These are phyloP conservation scores for Fistularia tabacaria DNA, from an alignment of 2,797 vertebrate species.

Conservation along the genomic window DNA sequence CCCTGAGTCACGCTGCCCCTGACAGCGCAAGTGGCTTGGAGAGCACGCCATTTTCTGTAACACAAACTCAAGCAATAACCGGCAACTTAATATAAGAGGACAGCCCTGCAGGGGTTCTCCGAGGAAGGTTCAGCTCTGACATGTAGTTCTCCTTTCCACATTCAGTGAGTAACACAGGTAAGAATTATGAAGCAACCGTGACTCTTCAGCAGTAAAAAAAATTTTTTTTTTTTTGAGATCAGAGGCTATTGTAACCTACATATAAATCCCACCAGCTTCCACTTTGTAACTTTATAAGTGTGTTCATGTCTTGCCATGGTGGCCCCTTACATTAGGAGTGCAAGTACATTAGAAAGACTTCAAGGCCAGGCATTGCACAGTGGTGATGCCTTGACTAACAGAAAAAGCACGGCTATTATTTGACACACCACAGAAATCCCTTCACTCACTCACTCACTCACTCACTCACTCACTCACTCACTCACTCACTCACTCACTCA, in stretches of 20 bases:
- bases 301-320: no score
- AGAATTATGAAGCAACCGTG: slow-evolving; percentile 2
- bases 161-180: slow-evolving; percentile 19
- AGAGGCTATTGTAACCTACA: slow-evolving; percentile 42
- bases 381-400: slow-evolving; percentile 35
- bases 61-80: slow-evolving; percentile 25
- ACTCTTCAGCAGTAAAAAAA: slow-evolving; percentile 20
- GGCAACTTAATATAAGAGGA: slow-evolving; percentile 27
- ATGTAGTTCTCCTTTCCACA: background rate
- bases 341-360: slow-evolving; percentile 51
- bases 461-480: slow-evolving; percentile 6
- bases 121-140: slow-evolving; percentile 12
- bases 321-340: slow-evolving; percentile 24
- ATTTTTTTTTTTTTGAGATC: slow-evolving; percentile 36
- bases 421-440: slow-evolving; percentile 36
- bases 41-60: no score
- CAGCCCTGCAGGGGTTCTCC: slow-evolving; percentile 48
- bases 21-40: no score
- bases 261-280: slow-evolving; percentile 11
- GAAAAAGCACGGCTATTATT: slow-evolving; percentile 34
- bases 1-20: no score
- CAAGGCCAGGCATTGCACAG: slow-evolving; percentile 51
- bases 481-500: slow-evolving; percentile 4
- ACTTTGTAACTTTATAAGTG: no score
- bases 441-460: slow-evolving; percentile 4